Base-by-base conservation (phyloP, 2,113 vertebrate genomes). In the Gambusia holbrooki region DNA sequence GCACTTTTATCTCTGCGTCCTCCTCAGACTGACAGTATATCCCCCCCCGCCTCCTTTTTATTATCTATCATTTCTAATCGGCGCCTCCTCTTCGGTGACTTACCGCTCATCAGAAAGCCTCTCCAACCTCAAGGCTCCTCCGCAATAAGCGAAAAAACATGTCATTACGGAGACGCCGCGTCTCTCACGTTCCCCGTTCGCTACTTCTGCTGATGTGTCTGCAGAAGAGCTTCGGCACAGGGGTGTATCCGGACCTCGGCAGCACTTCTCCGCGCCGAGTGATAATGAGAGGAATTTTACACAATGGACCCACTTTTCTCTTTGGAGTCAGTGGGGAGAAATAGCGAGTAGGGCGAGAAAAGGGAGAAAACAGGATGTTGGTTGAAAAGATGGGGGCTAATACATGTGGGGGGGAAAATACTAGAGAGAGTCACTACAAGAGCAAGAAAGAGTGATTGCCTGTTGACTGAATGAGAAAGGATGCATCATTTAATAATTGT, bases 401-500 rank as follows among this genome's bases (percentile, higher is more conserved):
- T 79, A 80, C 30, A 28, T 64, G 66, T 30, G 33, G 7, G 33
- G 33, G 7, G 33, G 33, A 7, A 7, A 1, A 9, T 35, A 35
- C 7, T 35, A 35, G 33, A 82, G 74, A 83, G 86, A 86, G 79
- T 76, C 75, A 79, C 78, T 89, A 67, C 51, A 69, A 62, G 19
- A 87, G 83, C 76, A 80, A 87, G 74, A 84, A 69, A 77, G 84
- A 89, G 71, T 76, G 88, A 91, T 87, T 90, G 86, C 88, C 82
- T 89, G 88, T 92, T 89, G 87, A 90, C 87, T 90, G 88, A 83
- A 84, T 89, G 85, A 90, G 83, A 83, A 82, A 71, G 87, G 87
- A 91, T 89, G 91, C 85, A 89, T 88, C 91, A 91, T 94, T 92
- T 90, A 88, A 86, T 88, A 92, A 92, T 90, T 92, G 84, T 93